Conservation (phyloP, 2,113 vertebrate genomes). For the Lichenostomus cassidix region DNA sequence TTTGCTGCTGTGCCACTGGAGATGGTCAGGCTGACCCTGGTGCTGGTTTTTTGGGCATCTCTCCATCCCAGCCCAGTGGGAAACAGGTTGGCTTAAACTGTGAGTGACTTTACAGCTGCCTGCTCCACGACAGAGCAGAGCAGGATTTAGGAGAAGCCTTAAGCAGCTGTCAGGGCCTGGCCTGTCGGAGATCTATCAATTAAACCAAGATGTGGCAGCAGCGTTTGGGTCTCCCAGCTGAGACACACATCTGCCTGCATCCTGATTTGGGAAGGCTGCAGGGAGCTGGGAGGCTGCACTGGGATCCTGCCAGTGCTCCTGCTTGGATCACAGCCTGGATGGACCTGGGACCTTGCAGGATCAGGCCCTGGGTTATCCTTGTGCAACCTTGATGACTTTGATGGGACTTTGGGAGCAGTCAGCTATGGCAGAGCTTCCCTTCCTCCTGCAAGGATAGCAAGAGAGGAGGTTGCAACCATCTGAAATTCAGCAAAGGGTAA, state of each 20-base stretch:
- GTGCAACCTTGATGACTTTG: not conserved
- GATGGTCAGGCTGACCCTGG: not conserved
- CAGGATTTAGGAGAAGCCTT: not conserved
- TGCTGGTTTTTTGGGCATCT: not conserved
- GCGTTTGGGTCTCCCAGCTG: not conserved
- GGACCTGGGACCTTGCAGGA: not conserved
- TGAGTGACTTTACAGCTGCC: not conserved
- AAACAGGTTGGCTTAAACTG: not conserved
- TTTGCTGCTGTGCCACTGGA: not conserved
- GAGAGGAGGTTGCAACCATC: not conserved
- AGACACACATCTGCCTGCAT: not conserved
- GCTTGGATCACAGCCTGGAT: not conserved
- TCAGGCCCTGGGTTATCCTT: not conserved
- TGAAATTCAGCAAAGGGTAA: not conserved
- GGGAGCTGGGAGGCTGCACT: not conserved
- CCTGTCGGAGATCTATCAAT: not conserved
- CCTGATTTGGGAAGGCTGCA: not conserved
- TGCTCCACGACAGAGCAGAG: not conserved
- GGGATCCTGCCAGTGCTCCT: not conserved
- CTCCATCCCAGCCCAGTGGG: not conserved
- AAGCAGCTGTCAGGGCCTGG: not conserved
- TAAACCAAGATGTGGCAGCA: not conserved
- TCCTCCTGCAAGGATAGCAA: not conserved
- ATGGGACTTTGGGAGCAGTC: not conserved
- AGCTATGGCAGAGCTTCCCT: not conserved